Evolutionary conservation across 2,797 vertebrate species (phyloP), one percentile per base, ranked within the genome.

Genomic region (Xenentodon cancila): DNA sequence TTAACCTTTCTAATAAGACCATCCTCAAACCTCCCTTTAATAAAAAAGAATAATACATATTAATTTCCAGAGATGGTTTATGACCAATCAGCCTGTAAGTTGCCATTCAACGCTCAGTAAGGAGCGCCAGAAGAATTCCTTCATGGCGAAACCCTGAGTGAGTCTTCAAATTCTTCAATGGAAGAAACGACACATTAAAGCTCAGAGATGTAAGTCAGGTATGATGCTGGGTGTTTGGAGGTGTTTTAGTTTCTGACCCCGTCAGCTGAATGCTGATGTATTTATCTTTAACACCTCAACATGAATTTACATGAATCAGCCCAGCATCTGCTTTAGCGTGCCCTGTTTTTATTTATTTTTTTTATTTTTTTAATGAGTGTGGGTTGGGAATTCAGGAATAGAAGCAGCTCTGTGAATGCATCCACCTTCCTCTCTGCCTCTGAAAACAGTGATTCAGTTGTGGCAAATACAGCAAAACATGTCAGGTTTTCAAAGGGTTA

Each of bases 251-350:
- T 62, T 42, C 34, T 67, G 52, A 77, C 53, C 43, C 54, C 27
- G 58, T 61, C 56, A 68, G 62, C 46, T 55, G 58, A 88, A 65
- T 25, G 65, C 52, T 51, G 64, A 21, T 50, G 59, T 44, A 75
- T 70, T 71, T 43, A 62, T 64, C 71, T 67, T 64, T 59, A 73
- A 81, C 81, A 70, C 61, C 42, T 60, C 59, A 7, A 68, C 64
- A 68, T 75, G 55, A 86, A 85, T 88, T 83, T 80, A 63, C 73
- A 86, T 81, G 80, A 88, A 85, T 86, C 72, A 60, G 54, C 73
- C 63, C 69, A 63, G 82, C 79, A 79, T 85, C 84, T 86, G 77
- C 75, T 86, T 81, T 53, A 78, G 64, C 46, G 7, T 63, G 63
- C 64, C 66, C 57, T 80, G 76, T 71, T 85, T 80, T 68, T 81